Percentiles rank a stretch among this genome's conserved stretches.
phyloP scores from a whole-genome alignment of 1,140 invertebrate genomes.

The Octopus sinensis region DNA sequence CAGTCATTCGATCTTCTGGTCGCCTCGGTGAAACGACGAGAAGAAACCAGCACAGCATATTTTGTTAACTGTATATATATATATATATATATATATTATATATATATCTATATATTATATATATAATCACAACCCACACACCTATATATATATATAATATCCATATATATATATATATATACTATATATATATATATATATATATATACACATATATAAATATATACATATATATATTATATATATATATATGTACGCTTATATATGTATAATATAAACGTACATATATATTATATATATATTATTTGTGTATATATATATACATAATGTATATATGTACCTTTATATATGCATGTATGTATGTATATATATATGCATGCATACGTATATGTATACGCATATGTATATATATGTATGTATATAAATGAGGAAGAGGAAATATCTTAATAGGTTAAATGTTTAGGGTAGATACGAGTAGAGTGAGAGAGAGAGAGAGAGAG shows the following conservation, averaged over 20 bases:
- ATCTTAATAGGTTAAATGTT: neutral
- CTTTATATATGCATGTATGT: neutral
- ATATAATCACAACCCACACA: neutral
- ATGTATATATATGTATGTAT: neutral
- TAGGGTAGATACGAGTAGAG: too few relatives aligned
- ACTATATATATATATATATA: too few relatives aligned
- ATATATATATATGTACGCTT: too few relatives aligned
- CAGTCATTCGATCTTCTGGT: too few relatives aligned
- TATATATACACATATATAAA: too few relatives aligned
- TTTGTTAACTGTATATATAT: neutral
- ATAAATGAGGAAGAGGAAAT: neutral
- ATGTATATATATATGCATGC: neutral
- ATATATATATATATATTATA: too few relatives aligned
- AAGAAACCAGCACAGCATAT: neutral
- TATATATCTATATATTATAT: neutral
- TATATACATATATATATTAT: too few relatives aligned
- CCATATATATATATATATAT: neutral
- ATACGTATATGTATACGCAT: neutral
- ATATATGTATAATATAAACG: too few relatives aligned
- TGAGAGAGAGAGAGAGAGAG: too few relatives aligned
- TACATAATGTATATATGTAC: neutral
- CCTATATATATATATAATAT: neutral
- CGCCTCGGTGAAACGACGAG: neutral
- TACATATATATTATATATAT: neutral
- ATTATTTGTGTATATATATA: neutral